Evolutionary conservation across 2,888 invertebrate genomes (phyloP).

Genomic region (Parnassius glacialis): DNA sequence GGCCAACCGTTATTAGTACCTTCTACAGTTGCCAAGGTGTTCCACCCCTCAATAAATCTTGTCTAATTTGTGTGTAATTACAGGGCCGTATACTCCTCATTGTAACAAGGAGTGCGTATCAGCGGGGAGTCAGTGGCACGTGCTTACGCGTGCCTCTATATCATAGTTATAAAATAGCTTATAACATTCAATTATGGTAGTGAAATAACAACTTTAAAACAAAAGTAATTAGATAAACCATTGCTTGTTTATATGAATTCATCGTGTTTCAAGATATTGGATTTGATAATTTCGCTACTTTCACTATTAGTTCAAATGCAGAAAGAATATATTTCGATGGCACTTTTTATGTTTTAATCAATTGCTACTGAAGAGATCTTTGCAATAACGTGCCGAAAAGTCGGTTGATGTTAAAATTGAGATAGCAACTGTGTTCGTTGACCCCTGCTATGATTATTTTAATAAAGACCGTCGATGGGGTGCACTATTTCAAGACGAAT

Average conservation of each 20-base stretch:
- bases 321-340: conserved; percentile 54
- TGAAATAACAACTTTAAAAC: conserved; percentile 38
- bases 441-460: conserved; percentile 70
- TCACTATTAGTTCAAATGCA: conserved; percentile 48
- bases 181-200: conserved; percentile 31
- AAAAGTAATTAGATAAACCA: conserved; percentile 27
- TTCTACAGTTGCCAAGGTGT: conserved; percentile 79
- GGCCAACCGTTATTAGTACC: conserved; percentile 78
- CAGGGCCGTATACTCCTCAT: conserved; percentile 73
- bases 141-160: conserved; percentile 69
- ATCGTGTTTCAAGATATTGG: conserved; percentile 41
- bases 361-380: conserved; percentile 44
- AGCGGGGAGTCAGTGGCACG: conserved; percentile 75
- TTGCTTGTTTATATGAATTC: conserved; percentile 26
- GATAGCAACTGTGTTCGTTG: conserved; percentile 63
- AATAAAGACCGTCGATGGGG: conserved; percentile 69
- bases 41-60: conserved; percentile 80
- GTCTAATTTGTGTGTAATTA: conserved; percentile 82
- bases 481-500: conserved; percentile 66
- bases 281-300: conserved; percentile 52
- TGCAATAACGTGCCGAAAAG: conserved; percentile 66
- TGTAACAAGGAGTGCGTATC: conserved; percentile 78
- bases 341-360: conserved; percentile 34
- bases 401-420: conserved; percentile 38
- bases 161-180: conserved; percentile 36